These are phyloP conservation scores for Platygyra sinensis DNA, from an alignment of 64 coral and sea anemone genomes.

Conservation along the genomic window DNA sequence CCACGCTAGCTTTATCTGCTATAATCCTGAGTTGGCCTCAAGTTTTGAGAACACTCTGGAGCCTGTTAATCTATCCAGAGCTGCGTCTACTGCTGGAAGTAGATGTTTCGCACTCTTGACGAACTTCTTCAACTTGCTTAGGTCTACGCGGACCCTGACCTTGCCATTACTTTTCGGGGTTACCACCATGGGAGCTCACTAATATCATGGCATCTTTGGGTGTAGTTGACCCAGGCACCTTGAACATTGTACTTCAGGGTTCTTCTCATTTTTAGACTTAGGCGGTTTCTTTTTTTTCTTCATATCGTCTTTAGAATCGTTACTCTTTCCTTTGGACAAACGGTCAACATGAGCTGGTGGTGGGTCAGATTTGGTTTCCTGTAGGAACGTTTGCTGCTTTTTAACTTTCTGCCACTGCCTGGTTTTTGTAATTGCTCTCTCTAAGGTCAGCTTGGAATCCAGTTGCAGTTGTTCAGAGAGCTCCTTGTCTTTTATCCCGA, in stretches of 20 bases:
- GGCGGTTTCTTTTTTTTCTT: neutral
- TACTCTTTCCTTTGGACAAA: neutral
- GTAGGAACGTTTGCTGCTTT: constrained; percentile 44
- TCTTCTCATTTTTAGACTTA: neutral
- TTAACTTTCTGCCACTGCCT: constrained; percentile 27
- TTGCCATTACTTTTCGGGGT: constrained; percentile 25
- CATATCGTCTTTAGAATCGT: neutral
- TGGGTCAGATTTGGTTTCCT: neutral
- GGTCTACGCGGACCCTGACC: neutral
- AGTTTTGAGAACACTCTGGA: constrained; percentile 50
- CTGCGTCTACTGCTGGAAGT: neutral
- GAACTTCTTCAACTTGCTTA: neutral
- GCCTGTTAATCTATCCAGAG: neutral
- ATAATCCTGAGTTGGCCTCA: constrained; percentile 36
- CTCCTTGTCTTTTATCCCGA: neutral
- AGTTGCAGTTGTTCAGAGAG: constrained; percentile 23
- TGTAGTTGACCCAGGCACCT: constrained; percentile 12
- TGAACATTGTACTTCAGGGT: too few species aligned
- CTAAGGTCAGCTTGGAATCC: constrained; percentile 18
- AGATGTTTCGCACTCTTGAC: neutral
- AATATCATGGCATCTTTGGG: constrained; percentile 28
- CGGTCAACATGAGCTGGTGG: neutral
- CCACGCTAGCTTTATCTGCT: constrained; percentile 5
- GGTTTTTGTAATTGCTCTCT: constrained; percentile 4
- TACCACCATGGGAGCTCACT: constrained; percentile 30